Conservation (phyloP, 2,888 invertebrate species). For the Acanthococcus lagerstroemiae region DNA sequence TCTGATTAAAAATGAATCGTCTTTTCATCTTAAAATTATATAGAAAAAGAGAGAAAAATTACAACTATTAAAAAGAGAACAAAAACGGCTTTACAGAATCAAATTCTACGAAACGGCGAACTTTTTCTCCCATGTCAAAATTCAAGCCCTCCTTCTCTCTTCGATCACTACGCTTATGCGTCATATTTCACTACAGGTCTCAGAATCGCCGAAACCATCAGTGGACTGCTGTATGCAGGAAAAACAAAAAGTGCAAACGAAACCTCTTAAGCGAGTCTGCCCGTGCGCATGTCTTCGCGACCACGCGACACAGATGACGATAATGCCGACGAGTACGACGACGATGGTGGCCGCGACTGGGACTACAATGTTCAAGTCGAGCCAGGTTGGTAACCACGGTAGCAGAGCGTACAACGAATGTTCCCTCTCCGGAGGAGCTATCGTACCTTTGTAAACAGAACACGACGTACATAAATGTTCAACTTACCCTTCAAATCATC, state of each 20-base stretch:
- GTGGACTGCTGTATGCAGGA: too few relatives aligned
- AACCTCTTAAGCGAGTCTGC: conserved; percentile 66
- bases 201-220: too few relatives aligned
- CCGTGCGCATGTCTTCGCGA: conserved; percentile 61
- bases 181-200: too few relatives aligned
- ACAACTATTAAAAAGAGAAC: too few relatives aligned
- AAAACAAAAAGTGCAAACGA: background rate
- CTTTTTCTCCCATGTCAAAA: too few relatives aligned
- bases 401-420: conserved; percentile 47
- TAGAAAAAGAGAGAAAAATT: too few relatives aligned
- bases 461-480: background rate
- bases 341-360: conserved; percentile 82
- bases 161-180: too few relatives aligned
- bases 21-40: too few relatives aligned
- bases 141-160: too few relatives aligned
- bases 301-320: conserved; percentile 81
- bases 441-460: conserved; percentile 53
- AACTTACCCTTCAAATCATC: conserved; percentile 72
- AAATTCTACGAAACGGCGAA: too few relatives aligned
- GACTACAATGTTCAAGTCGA: conserved; percentile 80
- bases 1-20: too few relatives aligned
- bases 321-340: conserved; percentile 79
- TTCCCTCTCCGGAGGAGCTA: conserved; percentile 58
- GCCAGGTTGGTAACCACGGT: conserved; percentile 76
- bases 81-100: too few relatives aligned